These are phyloP conservation scores for Trachymyrmex septentrionalis DNA, from an alignment of 1,140 invertebrate genomes.

Conservation along the genomic window DNA sequence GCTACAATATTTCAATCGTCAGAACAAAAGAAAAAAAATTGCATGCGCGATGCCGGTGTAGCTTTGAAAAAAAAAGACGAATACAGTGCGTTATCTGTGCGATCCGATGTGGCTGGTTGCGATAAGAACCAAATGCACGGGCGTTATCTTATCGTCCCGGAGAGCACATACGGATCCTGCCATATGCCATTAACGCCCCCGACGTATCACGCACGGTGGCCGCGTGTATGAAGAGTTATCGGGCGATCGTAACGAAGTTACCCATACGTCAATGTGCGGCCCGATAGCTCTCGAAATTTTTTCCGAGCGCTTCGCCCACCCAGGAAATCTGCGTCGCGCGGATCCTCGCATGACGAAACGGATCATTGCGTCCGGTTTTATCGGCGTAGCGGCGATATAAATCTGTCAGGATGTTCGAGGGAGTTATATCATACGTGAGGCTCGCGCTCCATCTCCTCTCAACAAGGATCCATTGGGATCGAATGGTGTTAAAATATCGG, in stretches of 20 bases:
- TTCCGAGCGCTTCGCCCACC: conserved; percentile 27
- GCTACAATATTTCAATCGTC: conserved; percentile 12
- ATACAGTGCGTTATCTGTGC: conserved; percentile 23
- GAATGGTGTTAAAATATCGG: conserved; percentile 45
- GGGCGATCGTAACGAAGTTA: conserved; percentile 63
- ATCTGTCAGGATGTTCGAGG: conserved; percentile 55
- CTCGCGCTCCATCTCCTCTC: conserved; percentile 43
- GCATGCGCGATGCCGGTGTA: background rate
- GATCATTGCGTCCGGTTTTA: conserved; percentile 61
- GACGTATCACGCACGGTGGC: conserved; percentile 64
- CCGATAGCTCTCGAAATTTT: conserved; percentile 55
- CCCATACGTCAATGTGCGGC: conserved; percentile 53
- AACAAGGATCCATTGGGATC: conserved; percentile 37
- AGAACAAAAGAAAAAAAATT: conserved; percentile 51
- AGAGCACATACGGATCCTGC: conserved; percentile 64
- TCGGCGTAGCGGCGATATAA: conserved; percentile 47
- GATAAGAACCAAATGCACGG: conserved; percentile 78
- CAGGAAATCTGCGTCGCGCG: conserved; percentile 48
- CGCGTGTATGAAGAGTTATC: conserved; percentile 69
- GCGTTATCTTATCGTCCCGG: conserved; percentile 79
- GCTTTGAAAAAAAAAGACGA: conserved; percentile 53
- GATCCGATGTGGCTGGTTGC: conserved; percentile 35
- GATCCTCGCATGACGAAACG: conserved; percentile 55
- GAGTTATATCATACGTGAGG: conserved; percentile 50
- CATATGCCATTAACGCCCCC: conserved; percentile 80